Evolutionary conservation across 1,140 invertebrate genomes (phyloP).

Genomic region (Drosophila lowei): DNA sequence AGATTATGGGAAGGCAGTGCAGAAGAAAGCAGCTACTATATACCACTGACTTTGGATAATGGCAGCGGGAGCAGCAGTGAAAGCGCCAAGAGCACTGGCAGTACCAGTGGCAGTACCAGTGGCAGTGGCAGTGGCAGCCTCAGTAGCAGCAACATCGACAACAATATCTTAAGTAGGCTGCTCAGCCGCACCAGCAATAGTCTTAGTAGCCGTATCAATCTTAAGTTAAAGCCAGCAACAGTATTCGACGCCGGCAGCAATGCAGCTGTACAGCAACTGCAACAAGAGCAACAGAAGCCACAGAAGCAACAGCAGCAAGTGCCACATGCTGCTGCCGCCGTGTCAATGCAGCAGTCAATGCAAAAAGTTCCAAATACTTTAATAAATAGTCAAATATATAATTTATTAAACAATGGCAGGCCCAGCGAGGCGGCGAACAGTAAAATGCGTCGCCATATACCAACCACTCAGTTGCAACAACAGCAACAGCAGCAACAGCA

Average conservation of each 20-base stretch:
- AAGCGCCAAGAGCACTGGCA: constrained; percentile 17
- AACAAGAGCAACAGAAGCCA: constrained; percentile 38
- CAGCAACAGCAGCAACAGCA: constrained; percentile 26
- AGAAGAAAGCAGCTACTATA: constrained; percentile 72
- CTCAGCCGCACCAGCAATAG: constrained; percentile 68
- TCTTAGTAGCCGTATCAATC: constrained; percentile 75
- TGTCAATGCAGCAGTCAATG: constrained; percentile 52
- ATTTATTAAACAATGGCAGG: constrained; percentile 71
- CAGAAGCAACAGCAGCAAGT: constrained; percentile 28
- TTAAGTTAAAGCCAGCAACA: constrained; percentile 71
- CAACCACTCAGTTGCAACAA: constrained; percentile 22
- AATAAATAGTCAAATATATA: constrained; percentile 82
- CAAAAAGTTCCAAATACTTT: constrained; percentile 81
- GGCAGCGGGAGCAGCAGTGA: constrained; percentile 51
- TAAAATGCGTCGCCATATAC: constrained; percentile 50
- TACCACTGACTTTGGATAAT: constrained; percentile 67
- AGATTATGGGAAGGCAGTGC: constrained; percentile 62
- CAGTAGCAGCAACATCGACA: constrained; percentile 56
- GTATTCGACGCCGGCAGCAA: constrained; percentile 65
- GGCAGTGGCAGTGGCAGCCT: constrained; percentile 11
- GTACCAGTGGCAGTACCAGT: constrained; percentile 28
- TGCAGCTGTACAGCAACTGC: constrained; percentile 34
- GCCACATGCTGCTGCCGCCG: constrained; percentile 20
- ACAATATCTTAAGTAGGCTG: constrained; percentile 68
- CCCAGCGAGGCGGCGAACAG: constrained; percentile 46